These are phyloP conservation scores for Phoebastria nigripes DNA, from an alignment of 2,797 vertebrate genomes.

Conservation along the genomic window DNA sequence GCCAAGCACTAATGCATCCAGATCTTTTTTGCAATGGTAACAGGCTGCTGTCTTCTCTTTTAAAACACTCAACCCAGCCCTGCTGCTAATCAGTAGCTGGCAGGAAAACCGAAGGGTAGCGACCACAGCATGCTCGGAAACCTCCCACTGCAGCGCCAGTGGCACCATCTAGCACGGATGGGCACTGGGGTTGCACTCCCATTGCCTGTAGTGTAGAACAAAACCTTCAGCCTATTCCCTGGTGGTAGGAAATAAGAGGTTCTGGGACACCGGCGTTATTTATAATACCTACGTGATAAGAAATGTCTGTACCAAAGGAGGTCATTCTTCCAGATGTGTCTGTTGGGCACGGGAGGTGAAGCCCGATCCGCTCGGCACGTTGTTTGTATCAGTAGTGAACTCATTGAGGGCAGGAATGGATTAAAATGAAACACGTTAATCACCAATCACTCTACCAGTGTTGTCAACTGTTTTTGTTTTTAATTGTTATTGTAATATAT, in stretches of 20 bases:
- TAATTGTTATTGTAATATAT: conserved; percentile 91
- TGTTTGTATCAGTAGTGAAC: neutral
- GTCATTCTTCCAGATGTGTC: neutral
- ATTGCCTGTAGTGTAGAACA: neutral
- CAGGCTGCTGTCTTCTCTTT: neutral
- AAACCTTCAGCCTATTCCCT: neutral
- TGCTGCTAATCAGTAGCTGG: neutral
- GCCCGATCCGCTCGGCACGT: neutral
- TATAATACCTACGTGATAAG: neutral
- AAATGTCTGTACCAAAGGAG: conserved; percentile 65
- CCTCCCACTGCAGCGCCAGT: accelerated
- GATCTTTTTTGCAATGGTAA: neutral
- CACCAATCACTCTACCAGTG: conserved; percentile 78
- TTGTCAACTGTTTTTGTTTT: conserved; percentile 78
- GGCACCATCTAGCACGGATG: neutral
- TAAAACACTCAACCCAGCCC: neutral
- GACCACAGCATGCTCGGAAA: neutral
- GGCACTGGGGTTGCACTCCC: neutral
- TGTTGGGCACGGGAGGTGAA: neutral
- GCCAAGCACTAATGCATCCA: neutral
- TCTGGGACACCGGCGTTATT: neutral
- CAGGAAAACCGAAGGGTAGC: neutral
- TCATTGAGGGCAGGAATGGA: conserved; percentile 12
- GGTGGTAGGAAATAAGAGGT: neutral
- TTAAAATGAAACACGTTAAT: conserved; percentile 39